Percentiles rank a stretch among this genome's conserved stretches.
phyloP scores from a whole-genome alignment of 2,797 vertebrate species.

The Poecilia gillii region DNA sequence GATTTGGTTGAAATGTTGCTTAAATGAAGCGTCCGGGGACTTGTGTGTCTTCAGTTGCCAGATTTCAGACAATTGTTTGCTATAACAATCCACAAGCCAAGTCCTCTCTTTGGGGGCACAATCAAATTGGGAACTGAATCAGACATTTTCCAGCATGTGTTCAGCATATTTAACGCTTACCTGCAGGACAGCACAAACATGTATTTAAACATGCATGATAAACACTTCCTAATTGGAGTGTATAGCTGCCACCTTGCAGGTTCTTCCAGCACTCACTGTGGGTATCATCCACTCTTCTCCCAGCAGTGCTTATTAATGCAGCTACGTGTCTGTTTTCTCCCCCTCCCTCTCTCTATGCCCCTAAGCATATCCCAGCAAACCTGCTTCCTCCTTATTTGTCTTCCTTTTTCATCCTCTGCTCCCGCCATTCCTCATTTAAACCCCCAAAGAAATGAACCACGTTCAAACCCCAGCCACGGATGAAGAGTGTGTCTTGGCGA shows the following conservation, averaged over 20 bases:
- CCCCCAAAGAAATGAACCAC: slow-evolving; percentile 14
- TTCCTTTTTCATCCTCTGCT: slow-evolving; percentile 15
- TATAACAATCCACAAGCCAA: slow-evolving; percentile 40
- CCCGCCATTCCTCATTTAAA: slow-evolving; percentile 18
- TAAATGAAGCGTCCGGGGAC: slow-evolving; percentile 43
- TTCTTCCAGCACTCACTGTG: slow-evolving; percentile 39
- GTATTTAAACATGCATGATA: slow-evolving; percentile 39
- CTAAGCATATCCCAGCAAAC: slow-evolving; percentile 25
- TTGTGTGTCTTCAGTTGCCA: slow-evolving; percentile 37
- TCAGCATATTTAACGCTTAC: slow-evolving; percentile 27
- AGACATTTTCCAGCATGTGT: slow-evolving; percentile 16
- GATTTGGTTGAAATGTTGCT: slow-evolving; percentile 43
- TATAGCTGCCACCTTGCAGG: slow-evolving; percentile 32
- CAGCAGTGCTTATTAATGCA: slow-evolving; percentile 63
- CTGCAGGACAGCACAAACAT: slow-evolving; percentile 22
- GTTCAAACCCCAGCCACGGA: not conserved
- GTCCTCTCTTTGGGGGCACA: slow-evolving; percentile 22
- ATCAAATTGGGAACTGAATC: slow-evolving; percentile 22
- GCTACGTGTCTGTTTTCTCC: slow-evolving; percentile 30
- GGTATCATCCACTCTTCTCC: slow-evolving; percentile 45
- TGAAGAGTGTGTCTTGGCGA: slow-evolving; percentile 14
- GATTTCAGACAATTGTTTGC: slow-evolving; percentile 35
- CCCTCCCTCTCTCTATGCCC: slow-evolving; percentile 13
- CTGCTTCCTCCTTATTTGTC: slow-evolving; percentile 31
- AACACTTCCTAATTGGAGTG: slow-evolving; percentile 18